Evolutionary conservation across 2,113 vertebrate species (phyloP), one percentile per base, ranked within the genome.

Genomic region (Columba janthina): DNA sequence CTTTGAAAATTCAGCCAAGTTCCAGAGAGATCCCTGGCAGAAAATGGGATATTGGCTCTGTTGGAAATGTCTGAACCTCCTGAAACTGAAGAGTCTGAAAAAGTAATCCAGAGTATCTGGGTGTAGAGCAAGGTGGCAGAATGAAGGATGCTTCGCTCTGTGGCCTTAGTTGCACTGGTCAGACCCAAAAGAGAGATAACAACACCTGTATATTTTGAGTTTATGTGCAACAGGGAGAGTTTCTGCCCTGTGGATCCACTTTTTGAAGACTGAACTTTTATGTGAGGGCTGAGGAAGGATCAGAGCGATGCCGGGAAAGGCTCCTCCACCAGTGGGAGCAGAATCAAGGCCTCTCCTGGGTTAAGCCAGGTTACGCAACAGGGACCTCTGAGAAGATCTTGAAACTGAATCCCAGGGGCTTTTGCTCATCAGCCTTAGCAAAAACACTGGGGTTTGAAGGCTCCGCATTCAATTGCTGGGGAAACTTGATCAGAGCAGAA

Each of bases 401-500:
- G 88, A 92, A 93, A 89, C 24, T 69, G 58, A 94, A 93, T 95
- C 79, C 57, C 12, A 5, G 34, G 61, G 66, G 80, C 48, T 74
- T 90, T 24, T 85, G 70, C 61, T 89, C 69, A 57, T 87, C 15
- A 44, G 48, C 40, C 44, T 75, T 85, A 90, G 76, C 85, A 92
- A 91, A 94, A 89, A 72, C 44, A 60, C 58, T 81, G 66, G 40
- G 73, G 58, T 76, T 95, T 76, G 88, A 95, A 81, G 90, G 92
- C 76, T 94, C 86, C 6, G 5, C 76, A 87, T 94, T 86, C 92
- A 96, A 95, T 94, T 95, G 86, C 88, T 73, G 46, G 16, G 36
- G 93, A 96, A 96, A 96, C 88, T 29, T 87, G 93, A 95, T 92
- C 86, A 90, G 80, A 93, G 80, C 76, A 92, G 80, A 90, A 82